These are phyloP conservation scores for Diarsia mendica DNA, from an alignment of 2,888 invertebrate species.

Conservation along the genomic window DNA sequence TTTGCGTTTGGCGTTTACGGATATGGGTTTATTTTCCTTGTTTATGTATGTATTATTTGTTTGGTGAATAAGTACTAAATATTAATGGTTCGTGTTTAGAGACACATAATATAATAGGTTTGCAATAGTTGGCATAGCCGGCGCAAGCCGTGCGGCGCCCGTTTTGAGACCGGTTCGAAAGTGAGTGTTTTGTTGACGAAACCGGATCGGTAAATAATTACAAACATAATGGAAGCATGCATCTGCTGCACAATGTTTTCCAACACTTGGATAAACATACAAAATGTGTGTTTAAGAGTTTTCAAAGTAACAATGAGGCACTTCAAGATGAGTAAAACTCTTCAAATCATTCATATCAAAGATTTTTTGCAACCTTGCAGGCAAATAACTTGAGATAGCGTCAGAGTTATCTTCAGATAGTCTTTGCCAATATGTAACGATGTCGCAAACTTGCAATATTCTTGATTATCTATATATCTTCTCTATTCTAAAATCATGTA, in stretches of 20 bases:
- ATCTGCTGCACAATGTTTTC: slow-evolving; percentile 59
- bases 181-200: slow-evolving; percentile 83
- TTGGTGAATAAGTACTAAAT: slow-evolving; percentile 17
- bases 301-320: slow-evolving; percentile 25
- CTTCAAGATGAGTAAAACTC: background rate
- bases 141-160: slow-evolving; percentile 64
- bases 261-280: slow-evolving; percentile 29
- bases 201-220: slow-evolving; percentile 81
- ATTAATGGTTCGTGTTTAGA: slow-evolving; percentile 29
- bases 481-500: background rate
- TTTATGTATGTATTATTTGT: slow-evolving; percentile 9
- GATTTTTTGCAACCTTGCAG: background rate
- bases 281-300: slow-evolving; percentile 16
- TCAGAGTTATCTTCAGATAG: slow-evolving; percentile 4
- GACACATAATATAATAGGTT: slow-evolving; percentile 42
- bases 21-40: slow-evolving; percentile 32
- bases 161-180: slow-evolving; percentile 85
- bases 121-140: slow-evolving; percentile 56
- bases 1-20: slow-evolving; percentile 12
- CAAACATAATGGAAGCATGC: slow-evolving; percentile 63
- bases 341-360: background rate
- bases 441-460: slow-evolving; percentile 9
- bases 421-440: background rate
- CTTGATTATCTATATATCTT: background rate
- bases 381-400: background rate